Conservation (phyloP, 2,113 vertebrate genomes). For the Halcyon senegalensis region DNA sequence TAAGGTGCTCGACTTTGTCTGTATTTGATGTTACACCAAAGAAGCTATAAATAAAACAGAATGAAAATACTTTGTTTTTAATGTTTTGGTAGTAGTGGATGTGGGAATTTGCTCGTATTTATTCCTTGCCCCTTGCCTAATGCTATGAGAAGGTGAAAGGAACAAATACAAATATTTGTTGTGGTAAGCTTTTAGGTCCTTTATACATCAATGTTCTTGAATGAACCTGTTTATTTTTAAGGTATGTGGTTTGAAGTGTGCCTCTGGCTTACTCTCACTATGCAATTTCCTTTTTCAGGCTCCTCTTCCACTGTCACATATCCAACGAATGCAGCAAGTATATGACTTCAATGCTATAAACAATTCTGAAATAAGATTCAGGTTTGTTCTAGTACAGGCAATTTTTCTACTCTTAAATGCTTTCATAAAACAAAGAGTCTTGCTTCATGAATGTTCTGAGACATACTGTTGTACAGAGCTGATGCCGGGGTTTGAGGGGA, state of each 20-base stretch:
- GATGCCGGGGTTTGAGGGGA: background rate
- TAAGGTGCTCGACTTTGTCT: background rate
- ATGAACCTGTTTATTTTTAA: background rate
- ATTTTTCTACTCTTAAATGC: background rate
- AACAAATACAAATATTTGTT: background rate
- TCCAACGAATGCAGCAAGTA: constrained; percentile 91
- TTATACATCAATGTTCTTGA: background rate
- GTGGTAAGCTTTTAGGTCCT: background rate
- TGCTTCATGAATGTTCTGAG: background rate
- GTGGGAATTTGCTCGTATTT: background rate
- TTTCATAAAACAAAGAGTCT: background rate
- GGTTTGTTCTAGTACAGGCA: constrained; percentile 65
- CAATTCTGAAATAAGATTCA: constrained; percentile 94
- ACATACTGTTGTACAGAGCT: background rate
- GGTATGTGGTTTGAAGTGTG: background rate
- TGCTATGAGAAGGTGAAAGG: background rate
- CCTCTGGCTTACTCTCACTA: background rate
- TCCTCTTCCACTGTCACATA: constrained; percentile 84
- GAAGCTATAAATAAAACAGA: background rate
- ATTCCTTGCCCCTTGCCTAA: background rate
- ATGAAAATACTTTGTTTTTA: background rate
- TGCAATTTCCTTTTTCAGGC: constrained; percentile 73
- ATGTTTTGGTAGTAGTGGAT: background rate
- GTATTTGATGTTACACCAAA: background rate
- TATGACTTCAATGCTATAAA: constrained; percentile 85